phyloP scores from a whole-genome alignment of 2,113 vertebrate species.

The Colius striatus region DNA sequence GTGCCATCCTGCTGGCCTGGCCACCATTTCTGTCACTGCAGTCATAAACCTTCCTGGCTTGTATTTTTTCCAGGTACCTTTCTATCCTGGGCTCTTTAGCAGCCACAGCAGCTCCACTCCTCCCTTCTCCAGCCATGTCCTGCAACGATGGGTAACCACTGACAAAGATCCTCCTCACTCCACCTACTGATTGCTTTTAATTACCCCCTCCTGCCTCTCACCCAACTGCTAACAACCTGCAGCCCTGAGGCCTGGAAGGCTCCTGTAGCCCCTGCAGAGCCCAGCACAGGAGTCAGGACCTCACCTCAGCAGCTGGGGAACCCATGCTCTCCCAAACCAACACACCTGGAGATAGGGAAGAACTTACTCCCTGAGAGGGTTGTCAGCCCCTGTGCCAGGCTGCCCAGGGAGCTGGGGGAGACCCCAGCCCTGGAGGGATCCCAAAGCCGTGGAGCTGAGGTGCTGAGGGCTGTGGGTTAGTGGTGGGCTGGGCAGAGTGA shows the following conservation, averaged over 20 bases:
- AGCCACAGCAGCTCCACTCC: fast-evolving
- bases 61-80: neutral
- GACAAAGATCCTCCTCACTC: neutral
- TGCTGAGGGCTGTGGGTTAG: too few species aligned
- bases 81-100: neutral
- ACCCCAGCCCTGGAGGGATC: too few species aligned
- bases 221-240: neutral
- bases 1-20: neutral
- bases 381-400: too few species aligned
- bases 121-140: fast-evolving
- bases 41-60: neutral
- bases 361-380: too few species aligned
- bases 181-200: neutral
- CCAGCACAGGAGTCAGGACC: neutral
- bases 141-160: fast-evolving
- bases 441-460: too few species aligned
- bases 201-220: neutral
- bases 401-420: too few species aligned
- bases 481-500: too few species aligned
- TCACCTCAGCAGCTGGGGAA: fast-evolving
- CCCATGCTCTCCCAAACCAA: neutral
- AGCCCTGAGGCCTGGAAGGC: neutral
- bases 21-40: fast-evolving
- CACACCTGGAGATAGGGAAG: neutral
- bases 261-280: neutral